Evolutionary conservation across 2,888 invertebrate species (phyloP), one percentile per base, ranked within the genome.

Genomic region (Aplocera efformata): DNA sequence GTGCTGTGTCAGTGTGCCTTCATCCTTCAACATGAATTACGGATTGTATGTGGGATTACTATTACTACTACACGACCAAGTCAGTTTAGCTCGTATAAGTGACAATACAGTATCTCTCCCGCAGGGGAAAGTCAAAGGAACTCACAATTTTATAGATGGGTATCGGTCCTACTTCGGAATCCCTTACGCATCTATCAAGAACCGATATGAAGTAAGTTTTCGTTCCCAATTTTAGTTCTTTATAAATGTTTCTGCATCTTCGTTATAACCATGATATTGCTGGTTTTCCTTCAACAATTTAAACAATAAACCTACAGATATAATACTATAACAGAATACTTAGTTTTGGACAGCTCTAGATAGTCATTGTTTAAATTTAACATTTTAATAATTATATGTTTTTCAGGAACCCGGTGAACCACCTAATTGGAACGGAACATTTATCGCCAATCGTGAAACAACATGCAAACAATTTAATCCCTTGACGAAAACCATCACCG

Each of bases 381-480:
- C 13, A 5, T 17, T 5, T 17, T 17, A 5, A 17, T 17, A 3
- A 5, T 3, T 17, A 17, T 17, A 3, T 5, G 3, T 3, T 17
- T 41, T 34, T 11, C 6, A 41, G 41, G 41, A 34, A 25, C 20
- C 34, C 1, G 34, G 21, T 8, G 22, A 26, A 5, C 13, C 41
- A 7, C 41, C 34, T 10, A 26, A 10, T 10, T 41, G 41, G 41
- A 30, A 30, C 0, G 30, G 22, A 1, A 30, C 21, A 3, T 41
- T 31, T 6, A 20, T 1, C 10, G 41, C 41, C 1, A 21, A 31
- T 20, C 5, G n/a, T 5, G 35, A 35, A 7, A 30, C 21, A 0
- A 9, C n/a, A 8, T 41, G 41, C 25, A 41, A 41, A 30, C 41
- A 41, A 11, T 34, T 34, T 25, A 33, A 33, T 7, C 30, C 10